Percentiles rank a stretch among this genome's conserved stretches.
These are phyloP conservation scores for Sander lucioperca DNA, from an alignment of 2,113 vertebrate genomes.

Conservation along the genomic window DNA sequence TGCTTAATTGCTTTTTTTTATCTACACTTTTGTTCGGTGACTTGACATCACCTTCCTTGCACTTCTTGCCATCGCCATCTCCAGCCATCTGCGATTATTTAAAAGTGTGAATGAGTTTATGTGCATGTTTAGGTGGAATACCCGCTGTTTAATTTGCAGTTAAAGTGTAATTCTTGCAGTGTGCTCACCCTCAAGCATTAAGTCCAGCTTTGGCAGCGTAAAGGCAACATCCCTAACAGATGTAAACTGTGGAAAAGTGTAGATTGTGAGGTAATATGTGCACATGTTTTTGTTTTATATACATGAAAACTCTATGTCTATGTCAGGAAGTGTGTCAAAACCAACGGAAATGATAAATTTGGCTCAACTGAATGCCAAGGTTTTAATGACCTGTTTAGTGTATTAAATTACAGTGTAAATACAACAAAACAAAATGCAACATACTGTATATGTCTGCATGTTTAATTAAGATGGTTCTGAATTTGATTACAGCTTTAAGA, in stretches of 20 bases:
- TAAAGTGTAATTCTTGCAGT: neutral
- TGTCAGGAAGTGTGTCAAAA: neutral
- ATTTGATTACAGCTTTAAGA: neutral
- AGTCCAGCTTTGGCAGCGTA: constrained; percentile 7
- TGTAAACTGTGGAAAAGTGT: neutral
- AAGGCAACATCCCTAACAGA: constrained; percentile 9
- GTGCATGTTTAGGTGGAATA: constrained; percentile 2
- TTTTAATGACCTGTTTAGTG: neutral
- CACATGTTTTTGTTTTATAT: constrained; percentile 1
- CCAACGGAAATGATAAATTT: neutral
- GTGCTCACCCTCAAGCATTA: constrained; percentile 12
- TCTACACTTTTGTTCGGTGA: constrained; percentile 44
- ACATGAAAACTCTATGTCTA: neutral
- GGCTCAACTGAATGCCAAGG: neutral
- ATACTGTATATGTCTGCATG: too few relatives aligned
- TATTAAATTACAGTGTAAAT: neutral
- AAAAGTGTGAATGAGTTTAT: constrained; percentile 26
- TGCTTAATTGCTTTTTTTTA: constrained; percentile 32
- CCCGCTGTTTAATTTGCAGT: constrained; percentile 34
- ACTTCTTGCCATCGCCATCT: constrained; percentile 75
- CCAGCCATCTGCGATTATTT: constrained; percentile 63
- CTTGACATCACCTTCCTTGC: constrained; percentile 52
- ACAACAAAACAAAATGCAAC: neutral
- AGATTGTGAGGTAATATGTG: neutral
- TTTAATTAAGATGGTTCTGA: neutral